These are phyloP conservation scores for Orchesellides sinensis DNA, from an alignment of 2,888 invertebrate genomes.

Conservation along the genomic window DNA sequence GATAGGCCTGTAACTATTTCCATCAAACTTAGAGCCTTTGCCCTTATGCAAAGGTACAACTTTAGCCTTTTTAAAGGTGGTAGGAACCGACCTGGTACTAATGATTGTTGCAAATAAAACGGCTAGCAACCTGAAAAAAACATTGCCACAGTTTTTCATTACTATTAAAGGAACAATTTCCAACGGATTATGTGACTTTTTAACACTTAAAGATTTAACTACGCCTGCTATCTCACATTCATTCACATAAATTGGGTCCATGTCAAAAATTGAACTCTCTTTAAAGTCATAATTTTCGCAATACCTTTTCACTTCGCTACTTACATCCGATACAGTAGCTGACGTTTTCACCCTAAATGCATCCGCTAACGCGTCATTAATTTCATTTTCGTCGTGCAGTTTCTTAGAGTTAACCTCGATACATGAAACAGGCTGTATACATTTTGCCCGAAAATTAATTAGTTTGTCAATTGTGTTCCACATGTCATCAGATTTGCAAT, in stretches of 20 bases:
- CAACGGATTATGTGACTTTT: background rate
- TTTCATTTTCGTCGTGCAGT: background rate
- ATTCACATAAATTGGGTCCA: background rate
- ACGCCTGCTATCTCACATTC: background rate
- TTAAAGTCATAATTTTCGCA: background rate
- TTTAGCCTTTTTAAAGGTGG: conserved; percentile 38
- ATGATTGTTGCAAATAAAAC: conserved; percentile 34
- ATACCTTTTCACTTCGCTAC: background rate
- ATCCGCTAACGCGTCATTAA: no score
- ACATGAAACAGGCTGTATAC: background rate
- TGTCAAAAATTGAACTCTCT: background rate
- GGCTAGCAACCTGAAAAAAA: background rate
- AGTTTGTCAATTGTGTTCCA: conserved; percentile 19
- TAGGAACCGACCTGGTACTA: background rate
- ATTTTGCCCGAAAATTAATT: conserved; percentile 5
- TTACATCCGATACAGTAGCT: background rate
- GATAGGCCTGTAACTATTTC: conserved; percentile 70
- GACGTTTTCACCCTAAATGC: background rate
- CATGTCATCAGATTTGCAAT: background rate
- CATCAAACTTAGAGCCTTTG: conserved; percentile 50
- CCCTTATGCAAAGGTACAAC: conserved; percentile 52
- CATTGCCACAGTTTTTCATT: conserved; percentile 12
- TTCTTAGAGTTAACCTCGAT: background rate
- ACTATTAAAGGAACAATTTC: background rate
- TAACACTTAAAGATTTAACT: background rate